These are phyloP conservation scores for Ptychodera flava DNA, from an alignment of 35 echinoderm and acorn worm species.

Conservation along the genomic window DNA sequence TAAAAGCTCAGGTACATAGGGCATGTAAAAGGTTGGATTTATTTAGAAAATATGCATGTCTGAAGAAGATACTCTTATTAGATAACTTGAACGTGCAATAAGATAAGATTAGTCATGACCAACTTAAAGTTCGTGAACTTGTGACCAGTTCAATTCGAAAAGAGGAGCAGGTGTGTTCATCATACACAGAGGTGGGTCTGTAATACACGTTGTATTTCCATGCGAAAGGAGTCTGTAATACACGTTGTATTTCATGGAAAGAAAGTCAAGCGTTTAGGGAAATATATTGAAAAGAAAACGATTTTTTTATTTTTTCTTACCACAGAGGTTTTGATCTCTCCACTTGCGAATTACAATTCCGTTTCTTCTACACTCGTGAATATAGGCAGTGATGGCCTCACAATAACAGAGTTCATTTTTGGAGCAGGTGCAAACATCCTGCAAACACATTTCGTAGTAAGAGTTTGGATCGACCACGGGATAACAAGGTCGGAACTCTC, in stretches of 20 bases:
- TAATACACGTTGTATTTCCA: too few species aligned
- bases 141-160: too few species aligned
- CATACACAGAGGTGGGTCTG: too few species aligned
- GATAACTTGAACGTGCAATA: background rate
- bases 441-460: slow-evolving; percentile 43
- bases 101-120: too few species aligned
- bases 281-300: too few species aligned
- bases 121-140: too few species aligned
- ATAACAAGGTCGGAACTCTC: slow-evolving; percentile 7
- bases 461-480: slow-evolving; percentile 15
- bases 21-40: background rate
- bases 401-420: slow-evolving; percentile 51
- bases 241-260: too few species aligned
- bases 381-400: slow-evolving; percentile 42
- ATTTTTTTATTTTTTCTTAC: too few species aligned
- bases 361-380: slow-evolving; percentile 40
- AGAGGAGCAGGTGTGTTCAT: too few species aligned
- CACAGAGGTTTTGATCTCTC: slow-evolving; percentile 14
- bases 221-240: too few species aligned
- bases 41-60: background rate
- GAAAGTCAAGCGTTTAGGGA: too few species aligned
- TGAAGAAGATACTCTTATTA: background rate
- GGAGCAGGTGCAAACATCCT: slow-evolving; percentile 51
- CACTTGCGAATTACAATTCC: slow-evolving; percentile 20
- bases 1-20: background rate